A percentile compares a stretch with the other conserved stretches of the same genome.
These are phyloP conservation scores for Smutsia temminckii DNA, from an alignment of 2,797 vertebrate genomes.

Conservation along the genomic window DNA sequence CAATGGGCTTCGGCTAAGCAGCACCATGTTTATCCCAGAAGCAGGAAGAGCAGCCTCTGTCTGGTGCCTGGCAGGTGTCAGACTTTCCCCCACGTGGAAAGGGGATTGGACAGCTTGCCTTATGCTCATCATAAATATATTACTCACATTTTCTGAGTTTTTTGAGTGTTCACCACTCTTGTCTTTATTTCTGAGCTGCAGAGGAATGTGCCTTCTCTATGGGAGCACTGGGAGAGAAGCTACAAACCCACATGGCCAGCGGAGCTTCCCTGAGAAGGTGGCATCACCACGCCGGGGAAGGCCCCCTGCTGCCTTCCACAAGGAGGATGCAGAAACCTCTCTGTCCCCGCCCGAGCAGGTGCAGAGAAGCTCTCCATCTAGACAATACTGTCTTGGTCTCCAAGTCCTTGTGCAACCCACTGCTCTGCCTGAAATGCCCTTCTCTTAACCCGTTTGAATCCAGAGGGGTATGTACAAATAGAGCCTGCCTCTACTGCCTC, in stretches of 20 bases:
- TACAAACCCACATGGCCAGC: not conserved
- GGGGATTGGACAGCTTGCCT: not conserved
- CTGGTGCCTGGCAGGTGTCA: not conserved
- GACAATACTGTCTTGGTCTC: not conserved
- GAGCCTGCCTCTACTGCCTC: not conserved
- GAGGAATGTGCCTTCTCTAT: not conserved
- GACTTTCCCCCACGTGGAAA: not conserved
- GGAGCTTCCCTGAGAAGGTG: not conserved
- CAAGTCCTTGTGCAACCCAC: not conserved
- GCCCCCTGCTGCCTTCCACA: not conserved
- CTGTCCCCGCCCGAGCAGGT: not conserved
- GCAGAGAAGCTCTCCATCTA: not conserved
- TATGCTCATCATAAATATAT: not conserved
- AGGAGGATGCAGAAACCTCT: not conserved
- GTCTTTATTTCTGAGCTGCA: not conserved
- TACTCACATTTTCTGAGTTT: not conserved
- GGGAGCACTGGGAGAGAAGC: not conserved
- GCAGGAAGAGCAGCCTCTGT: not conserved
- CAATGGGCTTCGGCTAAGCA: not conserved
- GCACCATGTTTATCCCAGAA: not conserved
- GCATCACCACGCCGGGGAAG: not conserved
- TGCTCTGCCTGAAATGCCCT: not conserved
- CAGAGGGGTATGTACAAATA: too few species aligned
- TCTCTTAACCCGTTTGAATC: not conserved
- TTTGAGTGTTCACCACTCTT: not conserved